Conservation (phyloP, 2,113 vertebrate genomes). For the Varanus salvator region DNA sequence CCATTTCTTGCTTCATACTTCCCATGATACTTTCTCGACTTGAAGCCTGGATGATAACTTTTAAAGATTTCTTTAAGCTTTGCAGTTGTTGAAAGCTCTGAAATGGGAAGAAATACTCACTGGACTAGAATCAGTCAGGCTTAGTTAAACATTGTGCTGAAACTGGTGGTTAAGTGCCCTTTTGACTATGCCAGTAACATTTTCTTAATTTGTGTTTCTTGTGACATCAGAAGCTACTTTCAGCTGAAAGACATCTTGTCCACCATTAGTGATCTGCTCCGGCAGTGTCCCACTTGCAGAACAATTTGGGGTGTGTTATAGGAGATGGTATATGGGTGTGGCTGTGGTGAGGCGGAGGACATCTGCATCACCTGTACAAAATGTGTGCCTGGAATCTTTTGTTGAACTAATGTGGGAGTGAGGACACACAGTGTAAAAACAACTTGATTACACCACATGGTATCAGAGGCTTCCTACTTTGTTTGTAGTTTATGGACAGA, state of each 20-base stretch:
- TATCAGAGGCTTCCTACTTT: too few relatives aligned
- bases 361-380: not conserved
- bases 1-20: slow-evolving; percentile 18
- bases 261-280: not conserved
- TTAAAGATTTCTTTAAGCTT: not conserved
- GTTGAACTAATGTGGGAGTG: not conserved
- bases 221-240: not conserved
- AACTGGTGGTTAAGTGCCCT: not conserved
- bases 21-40: not conserved
- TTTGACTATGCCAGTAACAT: not conserved
- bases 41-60: slow-evolving; percentile 7
- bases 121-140: not conserved
- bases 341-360: not conserved
- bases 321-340: not conserved
- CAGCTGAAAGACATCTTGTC: not conserved
- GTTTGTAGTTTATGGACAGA: not conserved
- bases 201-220: not conserved
- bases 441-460: not conserved
- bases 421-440: not conserved
- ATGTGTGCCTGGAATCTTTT: not conserved
- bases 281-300: not conserved
- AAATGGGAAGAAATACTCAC: slow-evolving; percentile 9
- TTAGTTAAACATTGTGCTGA: not conserved
- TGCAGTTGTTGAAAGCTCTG: slow-evolving; percentile 10
- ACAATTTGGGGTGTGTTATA: not conserved